These are phyloP conservation scores for Clarias fuscus DNA, from an alignment of 2,797 vertebrate species.

Conservation along the genomic window DNA sequence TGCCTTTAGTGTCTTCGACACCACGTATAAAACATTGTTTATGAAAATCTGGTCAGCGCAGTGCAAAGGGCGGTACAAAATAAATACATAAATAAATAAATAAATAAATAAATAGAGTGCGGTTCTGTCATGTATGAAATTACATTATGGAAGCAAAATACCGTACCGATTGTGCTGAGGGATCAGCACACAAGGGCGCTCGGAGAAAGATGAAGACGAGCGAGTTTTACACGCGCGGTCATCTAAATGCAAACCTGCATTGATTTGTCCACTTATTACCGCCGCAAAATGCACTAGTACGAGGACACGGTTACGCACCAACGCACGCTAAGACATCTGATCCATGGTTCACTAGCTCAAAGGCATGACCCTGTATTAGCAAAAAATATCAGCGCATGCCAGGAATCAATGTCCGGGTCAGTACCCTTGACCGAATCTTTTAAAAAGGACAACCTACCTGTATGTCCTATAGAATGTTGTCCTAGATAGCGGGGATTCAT, in stretches of 20 bases:
- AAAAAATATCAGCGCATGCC: not conserved
- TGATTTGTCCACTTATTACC: conserved; percentile 42
- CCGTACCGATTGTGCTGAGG: not conserved
- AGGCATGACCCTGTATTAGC: not conserved
- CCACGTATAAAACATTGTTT: not conserved
- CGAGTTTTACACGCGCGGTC: conserved; percentile 5
- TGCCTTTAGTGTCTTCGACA: not conserved
- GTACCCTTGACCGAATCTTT: not conserved
- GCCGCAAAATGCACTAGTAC: not conserved
- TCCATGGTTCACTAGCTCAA: not conserved
- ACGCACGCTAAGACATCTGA: not conserved
- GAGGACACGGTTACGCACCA: not conserved
- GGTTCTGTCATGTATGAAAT: not conserved
- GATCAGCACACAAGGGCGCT: not conserved
- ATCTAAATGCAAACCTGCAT: conserved; percentile 53
- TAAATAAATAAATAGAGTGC: not conserved
- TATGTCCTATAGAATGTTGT: not conserved
- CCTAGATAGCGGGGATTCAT: no score
- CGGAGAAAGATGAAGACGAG: conserved; percentile 20
- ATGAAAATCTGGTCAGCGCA: not conserved
- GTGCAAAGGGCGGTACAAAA: not conserved
- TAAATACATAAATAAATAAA: no score
- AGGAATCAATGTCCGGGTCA: conserved; percentile 2
- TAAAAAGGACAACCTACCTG: not conserved
- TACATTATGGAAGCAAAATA: conserved; percentile 42